A percentile compares a stretch with the other conserved stretches of the same genome.
These are phyloP conservation scores for Apostichopus parvimensis DNA, from an alignment of 35 echinoderm and acorn worm genomes.

Conservation along the genomic window DNA sequence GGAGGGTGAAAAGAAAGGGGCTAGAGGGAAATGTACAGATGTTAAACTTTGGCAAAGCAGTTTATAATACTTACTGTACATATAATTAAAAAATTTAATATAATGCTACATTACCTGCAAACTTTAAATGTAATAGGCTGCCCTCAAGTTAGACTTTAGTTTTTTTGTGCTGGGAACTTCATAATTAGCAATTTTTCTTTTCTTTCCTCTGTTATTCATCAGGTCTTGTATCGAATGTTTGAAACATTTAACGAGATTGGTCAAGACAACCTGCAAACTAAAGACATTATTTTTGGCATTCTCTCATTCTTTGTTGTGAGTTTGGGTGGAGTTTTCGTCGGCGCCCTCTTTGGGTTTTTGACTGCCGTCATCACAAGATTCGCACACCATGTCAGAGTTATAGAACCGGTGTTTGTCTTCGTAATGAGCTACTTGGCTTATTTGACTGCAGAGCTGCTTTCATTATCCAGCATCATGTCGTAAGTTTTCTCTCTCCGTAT, in stretches of 20 bases:
- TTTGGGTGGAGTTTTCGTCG: slow-evolving; percentile 79
- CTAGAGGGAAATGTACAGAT: too few relatives aligned
- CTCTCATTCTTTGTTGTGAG: slow-evolving; percentile 92
- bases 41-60: too few relatives aligned
- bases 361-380: slow-evolving; percentile 76
- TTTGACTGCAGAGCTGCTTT: slow-evolving; percentile 84
- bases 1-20: too few relatives aligned
- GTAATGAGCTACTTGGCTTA: slow-evolving; percentile 84
- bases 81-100: too few relatives aligned
- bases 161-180: background rate
- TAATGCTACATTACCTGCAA: too few relatives aligned
- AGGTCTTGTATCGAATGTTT: slow-evolving; percentile 95
- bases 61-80: too few relatives aligned
- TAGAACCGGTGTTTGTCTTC: slow-evolving; percentile 93
- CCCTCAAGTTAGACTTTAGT: background rate
- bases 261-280: slow-evolving; percentile 33
- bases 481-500: slow-evolving; percentile 62
- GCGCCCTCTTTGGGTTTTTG: slow-evolving; percentile 76
- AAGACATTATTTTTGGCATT: slow-evolving; percentile 64
- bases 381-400: slow-evolving; percentile 83
- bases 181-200: background rate
- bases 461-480: slow-evolving; percentile 88
- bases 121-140: too few relatives aligned
- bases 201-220: background rate
- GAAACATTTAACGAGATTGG: slow-evolving; percentile 80